Evolutionary conservation across 2,888 invertebrate genomes (phyloP), one percentile per base, ranked within the genome.

Genomic region (Cancer borealis): DNA sequence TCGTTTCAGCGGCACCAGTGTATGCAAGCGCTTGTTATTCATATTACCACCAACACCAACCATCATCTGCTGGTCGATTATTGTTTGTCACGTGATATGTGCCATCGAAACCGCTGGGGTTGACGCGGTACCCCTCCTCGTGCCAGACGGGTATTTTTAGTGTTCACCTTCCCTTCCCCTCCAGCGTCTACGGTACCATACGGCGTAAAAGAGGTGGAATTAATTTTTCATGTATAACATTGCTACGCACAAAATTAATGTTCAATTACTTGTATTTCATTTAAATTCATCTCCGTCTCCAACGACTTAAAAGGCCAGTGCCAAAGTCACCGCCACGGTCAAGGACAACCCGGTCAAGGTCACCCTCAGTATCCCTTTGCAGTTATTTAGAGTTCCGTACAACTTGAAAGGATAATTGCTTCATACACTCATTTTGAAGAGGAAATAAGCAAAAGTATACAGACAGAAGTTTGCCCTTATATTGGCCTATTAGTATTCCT

Each of bases 281-380:
- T 6, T 26, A n/a, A 73, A 73, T 60, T 60, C 60, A 60, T 60
- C 60, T 60, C 54, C 54, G 21, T 60, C 60, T 60, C 60, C 12
- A 60, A 21, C 17, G 21, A 4, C 14, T 60, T 60, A 21, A 60
- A 60, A 0, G 21, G 17, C 21, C 60, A 60, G 21, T 21, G 4
- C 21, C 60, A 17, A 60, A 60, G 60, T 60, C 45, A 47, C 84
- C 84, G 84, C 84, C 39, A 30, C 14, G 39, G 84, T 84, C 84
- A 89, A 54, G 54, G 89, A 89, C 84, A 84, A 39, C 30, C 39
- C 84, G 39, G 39, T 17, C 84, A 84, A 84, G 84, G 84, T 84
- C 84, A 84, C 84, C 39, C 84, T 84, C 84, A 73, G 26, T 84
- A 26, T 30, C 14, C 84, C 84, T 84, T 84, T 30, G 3, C 12